Percentiles rank a stretch among this genome's conserved stretches.
Evolutionary conservation across 1,140 invertebrate species (phyloP).

Genomic region (Olivierus martensii): DNA sequence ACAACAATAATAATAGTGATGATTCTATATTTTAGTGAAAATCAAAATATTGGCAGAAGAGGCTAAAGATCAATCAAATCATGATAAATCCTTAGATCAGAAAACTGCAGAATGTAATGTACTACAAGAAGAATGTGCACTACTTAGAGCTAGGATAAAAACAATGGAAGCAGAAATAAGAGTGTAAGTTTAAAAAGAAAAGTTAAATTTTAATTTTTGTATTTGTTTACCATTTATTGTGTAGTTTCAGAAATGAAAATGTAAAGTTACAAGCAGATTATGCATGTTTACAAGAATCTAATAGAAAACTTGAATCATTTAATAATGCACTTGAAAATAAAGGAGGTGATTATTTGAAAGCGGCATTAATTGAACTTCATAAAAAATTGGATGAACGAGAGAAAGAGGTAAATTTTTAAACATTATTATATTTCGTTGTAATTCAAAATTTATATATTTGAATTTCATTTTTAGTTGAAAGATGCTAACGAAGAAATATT

Average conservation of each 20-base stretch:
- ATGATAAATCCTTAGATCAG: too few species aligned
- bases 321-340: slow-evolving; percentile 2
- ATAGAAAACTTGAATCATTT: background rate
- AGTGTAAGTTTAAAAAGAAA: slow-evolving; percentile 24
- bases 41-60: too few species aligned
- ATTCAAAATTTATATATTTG: background rate
- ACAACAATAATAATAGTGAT: too few species aligned
- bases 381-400: slow-evolving; percentile 2
- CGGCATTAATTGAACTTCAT: background rate
- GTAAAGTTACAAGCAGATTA: slow-evolving; percentile 8
- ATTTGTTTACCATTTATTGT: background rate
- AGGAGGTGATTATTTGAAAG: slow-evolving; percentile 2
- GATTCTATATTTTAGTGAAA: too few species aligned
- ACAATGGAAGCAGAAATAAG: slow-evolving; percentile 31
- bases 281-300: background rate
- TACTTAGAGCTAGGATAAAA: slow-evolving; percentile 27
- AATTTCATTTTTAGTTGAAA: slow-evolving; percentile 5
- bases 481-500: slow-evolving; percentile 14
- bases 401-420: background rate
- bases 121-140: slow-evolving; percentile 29
- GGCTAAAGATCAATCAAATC: too few species aligned
- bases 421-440: background rate
- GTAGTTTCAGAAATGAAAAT: slow-evolving; percentile 6
- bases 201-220: too few species aligned
- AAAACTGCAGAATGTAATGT: slow-evolving; percentile 9